Evolutionary conservation across 2,113 vertebrate genomes (phyloP), one percentile per base, ranked within the genome.

Genomic region (Sorex araneus): DNA sequence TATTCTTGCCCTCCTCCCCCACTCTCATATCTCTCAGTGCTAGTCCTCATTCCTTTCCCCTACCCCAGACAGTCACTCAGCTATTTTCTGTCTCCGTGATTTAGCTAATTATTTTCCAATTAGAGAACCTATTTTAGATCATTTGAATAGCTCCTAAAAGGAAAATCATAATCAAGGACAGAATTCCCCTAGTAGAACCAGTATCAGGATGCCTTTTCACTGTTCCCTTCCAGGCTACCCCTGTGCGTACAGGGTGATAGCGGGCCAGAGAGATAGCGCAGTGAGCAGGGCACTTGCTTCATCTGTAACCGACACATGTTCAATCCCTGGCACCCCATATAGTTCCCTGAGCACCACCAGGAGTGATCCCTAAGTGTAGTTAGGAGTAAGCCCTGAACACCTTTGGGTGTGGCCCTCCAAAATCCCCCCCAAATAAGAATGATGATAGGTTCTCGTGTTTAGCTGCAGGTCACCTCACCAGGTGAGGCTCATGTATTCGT

Each of bases 71-170:
- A 30, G 50, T 43, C 0, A 5, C 89, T 25, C 13, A n/a, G 60
- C 82, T 84, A 67, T 27, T 76, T 85, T 91, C 47, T 12, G 0
- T 67, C 30, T 86, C 67, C 50, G 3, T 54, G 40, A 32, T 80
- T 78, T 73, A n/a, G 5, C 25, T 82, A 77, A 84, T 88, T 88
- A 87, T 57, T 32, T 90, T 64, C 73, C 75, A 57, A 92, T 78
- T 47, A 75, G 64, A 67, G 86, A 88, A 87, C 25, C 74, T 54
- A 60, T 80, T 94, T 93, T 74, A 83, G 86, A 45, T 82, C 30
- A 70, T 57, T 80, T 43, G 18, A 87, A 36, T 45, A 70, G 45
- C 23, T 45, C 76, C 21, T 11, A 32, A 74, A 78, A 93, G 80
- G 63, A 66, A 82, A 78, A 2, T 25, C 25, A 27, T 12, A 54